phyloP scores from a whole-genome alignment of 2,797 vertebrate genomes.

The Etheostoma perlongum region DNA sequence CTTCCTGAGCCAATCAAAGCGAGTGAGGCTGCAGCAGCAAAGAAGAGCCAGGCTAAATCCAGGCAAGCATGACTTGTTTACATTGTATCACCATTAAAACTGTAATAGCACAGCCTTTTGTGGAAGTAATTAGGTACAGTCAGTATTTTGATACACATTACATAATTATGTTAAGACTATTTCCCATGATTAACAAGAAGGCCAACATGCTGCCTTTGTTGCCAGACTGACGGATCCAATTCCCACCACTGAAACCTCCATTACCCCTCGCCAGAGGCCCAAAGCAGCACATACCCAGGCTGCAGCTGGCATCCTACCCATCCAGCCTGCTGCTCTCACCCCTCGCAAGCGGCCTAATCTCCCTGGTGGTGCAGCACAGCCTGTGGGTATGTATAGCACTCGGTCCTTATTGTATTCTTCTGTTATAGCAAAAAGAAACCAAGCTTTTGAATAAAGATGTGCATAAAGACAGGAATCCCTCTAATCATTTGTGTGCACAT shows the following conservation, averaged over 20 bases:
- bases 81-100: conserved; percentile 41
- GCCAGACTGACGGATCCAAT: conserved; percentile 95
- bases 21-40: conserved; percentile 97
- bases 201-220: conserved; percentile 41
- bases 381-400: conserved; percentile 83
- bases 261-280: conserved; percentile 97
- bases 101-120: conserved; percentile 38
- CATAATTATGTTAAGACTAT: conserved; percentile 44
- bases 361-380: conserved; percentile 83
- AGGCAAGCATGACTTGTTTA: conserved; percentile 83
- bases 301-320: conserved; percentile 92
- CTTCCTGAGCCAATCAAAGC: conserved; percentile 97
- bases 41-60: conserved; percentile 93
- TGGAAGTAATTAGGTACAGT: conserved; percentile 39
- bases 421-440: conserved; percentile 11
- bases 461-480: conserved; percentile 12
- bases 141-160: conserved; percentile 53
- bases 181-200: conserved; percentile 54
- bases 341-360: conserved; percentile 94
- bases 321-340: conserved; percentile 95
- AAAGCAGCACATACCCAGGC: conserved; percentile 95
- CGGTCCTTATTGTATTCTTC: conserved; percentile 12
- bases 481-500: conserved; percentile 29
- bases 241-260: conserved; percentile 98
- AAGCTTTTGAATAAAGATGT: conserved; percentile 32